Conservation (phyloP, 2,113 vertebrate species). For the Fukomys damarensis region DNA sequence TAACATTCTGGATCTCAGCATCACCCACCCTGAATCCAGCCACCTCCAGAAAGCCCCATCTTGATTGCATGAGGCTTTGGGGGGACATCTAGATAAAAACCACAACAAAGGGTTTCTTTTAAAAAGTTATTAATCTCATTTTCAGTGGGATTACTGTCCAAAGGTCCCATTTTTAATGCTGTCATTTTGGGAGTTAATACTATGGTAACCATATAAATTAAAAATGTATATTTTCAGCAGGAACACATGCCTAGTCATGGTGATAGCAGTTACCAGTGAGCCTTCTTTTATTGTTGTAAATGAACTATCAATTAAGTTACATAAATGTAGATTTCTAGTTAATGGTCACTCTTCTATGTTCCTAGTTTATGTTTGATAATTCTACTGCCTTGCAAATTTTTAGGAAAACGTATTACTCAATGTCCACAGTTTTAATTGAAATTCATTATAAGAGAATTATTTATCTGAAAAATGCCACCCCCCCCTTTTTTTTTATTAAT, state of each 20-base stretch:
- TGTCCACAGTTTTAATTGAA: background rate
- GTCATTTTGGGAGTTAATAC: background rate
- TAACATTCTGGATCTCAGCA: background rate
- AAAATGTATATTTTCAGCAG: constrained; percentile 15
- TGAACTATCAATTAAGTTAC: background rate
- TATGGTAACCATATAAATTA: background rate
- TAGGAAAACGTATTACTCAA: background rate
- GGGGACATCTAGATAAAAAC: background rate
- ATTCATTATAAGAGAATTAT: constrained; percentile 11
- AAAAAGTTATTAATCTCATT: background rate
- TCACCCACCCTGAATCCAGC: background rate
- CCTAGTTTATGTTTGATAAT: background rate
- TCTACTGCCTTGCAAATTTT: background rate
- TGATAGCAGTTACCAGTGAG: background rate
- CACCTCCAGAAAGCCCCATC: background rate
- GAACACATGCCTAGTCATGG: background rate
- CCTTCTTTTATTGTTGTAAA: background rate
- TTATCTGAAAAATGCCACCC: background rate
- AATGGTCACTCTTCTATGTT: background rate
- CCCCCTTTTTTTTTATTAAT: background rate
- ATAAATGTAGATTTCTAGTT: constrained; percentile 17
- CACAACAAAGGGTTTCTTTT: background rate
- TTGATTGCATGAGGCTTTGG: background rate
- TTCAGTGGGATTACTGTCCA: background rate
- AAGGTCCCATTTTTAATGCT: background rate